A percentile compares a stretch with the other conserved stretches of the same genome.
phyloP scores from a whole-genome alignment of 1,140 invertebrate species.

The Trialeurodes vaporariorum region DNA sequence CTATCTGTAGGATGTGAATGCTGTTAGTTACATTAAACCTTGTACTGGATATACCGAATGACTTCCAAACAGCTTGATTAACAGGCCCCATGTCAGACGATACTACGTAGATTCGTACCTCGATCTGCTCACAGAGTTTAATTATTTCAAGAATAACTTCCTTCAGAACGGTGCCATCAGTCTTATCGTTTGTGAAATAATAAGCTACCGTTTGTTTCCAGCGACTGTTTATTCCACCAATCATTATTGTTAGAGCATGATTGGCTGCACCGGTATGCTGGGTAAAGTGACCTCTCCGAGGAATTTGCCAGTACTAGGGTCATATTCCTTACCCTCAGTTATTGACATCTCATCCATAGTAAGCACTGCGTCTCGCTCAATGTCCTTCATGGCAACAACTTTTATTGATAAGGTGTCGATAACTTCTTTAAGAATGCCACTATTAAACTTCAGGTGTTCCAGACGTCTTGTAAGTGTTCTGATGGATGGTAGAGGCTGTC shows the following conservation, averaged over 20 bases:
- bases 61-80: conserved; percentile 3
- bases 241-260: conserved; percentile 6
- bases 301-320: not conserved
- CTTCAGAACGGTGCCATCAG: not conserved
- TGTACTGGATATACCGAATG: not conserved
- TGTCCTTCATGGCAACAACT: conserved; percentile 9
- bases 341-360: conserved; percentile 6
- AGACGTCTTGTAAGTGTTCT: conserved; percentile 18
- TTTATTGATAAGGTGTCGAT: conserved; percentile 16
- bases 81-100: conserved; percentile 1
- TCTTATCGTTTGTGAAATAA: conserved; percentile 3
- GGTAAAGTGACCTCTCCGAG: conserved; percentile 4
- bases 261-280: conserved; percentile 1
- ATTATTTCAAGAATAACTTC: not conserved
- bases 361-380: conserved; percentile 15
- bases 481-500: conserved; percentile 13
- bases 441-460: conserved; percentile 14
- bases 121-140: not conserved
- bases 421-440: conserved; percentile 15
- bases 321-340: conserved; percentile 2
- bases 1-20: conserved; percentile 4
- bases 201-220: conserved; percentile 12
- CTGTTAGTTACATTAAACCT: not conserved
- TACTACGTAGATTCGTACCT: not conserved
- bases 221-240: not conserved